Evolutionary conservation across 2,888 invertebrate genomes (phyloP).

Genomic region (Pogonocherus hispidulus): DNA sequence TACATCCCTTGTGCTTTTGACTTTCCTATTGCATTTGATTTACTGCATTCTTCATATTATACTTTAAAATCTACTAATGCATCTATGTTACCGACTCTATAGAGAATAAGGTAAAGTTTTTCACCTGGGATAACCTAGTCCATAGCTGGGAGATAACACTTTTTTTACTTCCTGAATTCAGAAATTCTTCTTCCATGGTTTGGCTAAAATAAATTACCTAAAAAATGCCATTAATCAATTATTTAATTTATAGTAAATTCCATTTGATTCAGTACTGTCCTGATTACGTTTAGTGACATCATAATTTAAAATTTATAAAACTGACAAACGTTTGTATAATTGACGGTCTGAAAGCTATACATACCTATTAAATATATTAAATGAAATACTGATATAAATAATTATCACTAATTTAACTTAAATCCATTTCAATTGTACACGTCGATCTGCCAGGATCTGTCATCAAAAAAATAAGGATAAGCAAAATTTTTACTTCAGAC

Average conservation of each 20-base stretch:
- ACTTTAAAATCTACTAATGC: not conserved
- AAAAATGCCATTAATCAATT: conserved; percentile 3
- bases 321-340: not conserved
- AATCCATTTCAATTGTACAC: conserved; percentile 49
- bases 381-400: conserved; percentile 32
- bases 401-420: conserved; percentile 37
- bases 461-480: conserved; percentile 5
- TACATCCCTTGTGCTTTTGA: too few species aligned
- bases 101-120: not conserved
- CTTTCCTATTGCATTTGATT: too few species aligned
- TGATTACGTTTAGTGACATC: not conserved
- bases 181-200: conserved; percentile 82
- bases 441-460: conserved; percentile 36
- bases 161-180: conserved; percentile 71
- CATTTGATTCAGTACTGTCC: not conserved
- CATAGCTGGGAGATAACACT: conserved; percentile 77
- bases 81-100: not conserved
- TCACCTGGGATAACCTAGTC: conserved; percentile 78
- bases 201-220: conserved; percentile 50
- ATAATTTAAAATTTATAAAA: not conserved
- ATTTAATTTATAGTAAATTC: not conserved
- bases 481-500: conserved; percentile 5
- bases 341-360: conserved; percentile 13
- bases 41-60: too few species aligned
- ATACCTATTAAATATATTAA: conserved; percentile 34